Percentiles rank a stretch among this genome's conserved stretches.
phyloP scores from a whole-genome alignment of 2,113 vertebrate species.

The Hemiscyllium ocellatum region DNA sequence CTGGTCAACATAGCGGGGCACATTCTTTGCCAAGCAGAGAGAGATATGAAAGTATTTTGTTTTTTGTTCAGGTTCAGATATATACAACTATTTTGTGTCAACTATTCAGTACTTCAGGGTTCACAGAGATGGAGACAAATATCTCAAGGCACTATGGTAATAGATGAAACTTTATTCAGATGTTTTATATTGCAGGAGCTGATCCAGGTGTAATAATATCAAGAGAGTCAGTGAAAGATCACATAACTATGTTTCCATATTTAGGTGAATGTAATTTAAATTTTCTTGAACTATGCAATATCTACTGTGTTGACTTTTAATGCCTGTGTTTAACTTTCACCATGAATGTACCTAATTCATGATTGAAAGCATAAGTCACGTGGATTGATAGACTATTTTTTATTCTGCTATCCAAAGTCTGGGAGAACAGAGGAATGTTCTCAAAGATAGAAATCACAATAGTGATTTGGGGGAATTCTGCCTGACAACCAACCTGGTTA shows the following conservation, averaged over 20 bases:
- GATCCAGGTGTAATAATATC: not conserved
- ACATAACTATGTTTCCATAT: not conserved
- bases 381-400: not conserved
- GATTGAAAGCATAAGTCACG: not conserved
- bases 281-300: not conserved
- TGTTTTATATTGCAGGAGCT: not conserved
- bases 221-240: not conserved
- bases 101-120: not conserved
- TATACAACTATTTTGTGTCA: not conserved
- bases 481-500: too few species aligned
- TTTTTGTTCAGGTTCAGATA: not conserved
- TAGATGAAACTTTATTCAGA: not conserved
- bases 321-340: not conserved
- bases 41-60: not conserved
- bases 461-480: not conserved
- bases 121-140: not conserved
- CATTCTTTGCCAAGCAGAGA: not conserved
- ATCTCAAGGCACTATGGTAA: not conserved
- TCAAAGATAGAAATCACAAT: not conserved
- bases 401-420: not conserved
- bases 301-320: not conserved
- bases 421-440: not conserved
- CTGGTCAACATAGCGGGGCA: not conserved
- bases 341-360: not conserved
- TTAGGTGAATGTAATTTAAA: not conserved